Conservation (phyloP, 2,888 invertebrate species). For the Lymantria dispar region DNA sequence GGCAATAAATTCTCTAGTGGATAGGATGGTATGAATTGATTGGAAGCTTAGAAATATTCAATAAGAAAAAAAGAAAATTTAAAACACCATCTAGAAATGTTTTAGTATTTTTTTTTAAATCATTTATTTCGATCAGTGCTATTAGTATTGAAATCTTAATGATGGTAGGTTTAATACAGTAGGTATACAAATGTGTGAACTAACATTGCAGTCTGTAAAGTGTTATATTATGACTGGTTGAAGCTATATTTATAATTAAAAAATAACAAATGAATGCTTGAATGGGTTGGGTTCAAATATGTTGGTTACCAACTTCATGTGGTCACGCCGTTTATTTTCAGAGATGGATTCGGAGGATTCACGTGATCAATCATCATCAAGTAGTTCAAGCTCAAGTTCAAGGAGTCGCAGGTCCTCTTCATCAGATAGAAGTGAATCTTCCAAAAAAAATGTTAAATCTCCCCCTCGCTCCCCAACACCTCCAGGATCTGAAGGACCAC, state of each 20-base stretch:
- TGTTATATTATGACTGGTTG: conserved; percentile 32
- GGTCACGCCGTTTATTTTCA: conserved; percentile 52
- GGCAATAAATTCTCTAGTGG: too few relatives aligned
- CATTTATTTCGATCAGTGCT: too few relatives aligned
- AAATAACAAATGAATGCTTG: conserved; percentile 46
- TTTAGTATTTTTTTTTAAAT: too few relatives aligned
- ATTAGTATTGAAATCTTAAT: too few relatives aligned
- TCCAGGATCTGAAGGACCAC: conserved; percentile 40
- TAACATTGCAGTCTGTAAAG: conserved; percentile 36
- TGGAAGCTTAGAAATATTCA: too few relatives aligned
- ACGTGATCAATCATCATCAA: conserved; percentile 75
- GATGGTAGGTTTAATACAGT: neutral
- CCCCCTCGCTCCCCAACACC: conserved; percentile 43
- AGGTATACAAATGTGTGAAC: conserved; percentile 31
- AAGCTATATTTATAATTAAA: conserved; percentile 31
- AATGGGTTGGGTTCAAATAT: conserved; percentile 40
- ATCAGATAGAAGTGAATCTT: conserved; percentile 60
- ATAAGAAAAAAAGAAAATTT: too few relatives aligned
- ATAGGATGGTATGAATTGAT: too few relatives aligned
- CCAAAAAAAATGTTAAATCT: conserved; percentile 65
- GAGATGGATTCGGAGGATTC: conserved; percentile 85
- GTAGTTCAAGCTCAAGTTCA: conserved; percentile 76
- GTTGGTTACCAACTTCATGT: conserved; percentile 32
- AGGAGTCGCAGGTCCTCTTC: conserved; percentile 71
- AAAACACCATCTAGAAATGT: too few relatives aligned